phyloP scores from a whole-genome alignment of 2,113 vertebrate genomes.

The Tragelaphus imberbis region DNA sequence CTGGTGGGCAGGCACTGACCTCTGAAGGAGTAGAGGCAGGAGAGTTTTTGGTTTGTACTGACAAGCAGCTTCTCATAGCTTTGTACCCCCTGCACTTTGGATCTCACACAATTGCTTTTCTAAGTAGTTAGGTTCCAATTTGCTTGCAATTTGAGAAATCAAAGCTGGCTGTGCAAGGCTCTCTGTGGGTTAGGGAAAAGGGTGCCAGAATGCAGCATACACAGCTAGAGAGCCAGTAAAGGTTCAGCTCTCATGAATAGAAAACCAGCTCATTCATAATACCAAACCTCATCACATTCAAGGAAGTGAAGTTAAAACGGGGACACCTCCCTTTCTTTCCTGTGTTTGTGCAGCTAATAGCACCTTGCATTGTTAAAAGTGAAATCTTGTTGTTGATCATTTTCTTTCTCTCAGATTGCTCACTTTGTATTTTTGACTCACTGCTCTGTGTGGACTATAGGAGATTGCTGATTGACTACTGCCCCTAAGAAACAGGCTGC shows the following conservation, averaged over 20 bases:
- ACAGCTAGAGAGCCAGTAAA: background rate
- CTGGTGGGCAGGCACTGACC: background rate
- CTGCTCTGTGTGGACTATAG: background rate
- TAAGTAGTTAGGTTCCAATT: background rate
- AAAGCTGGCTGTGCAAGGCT: background rate
- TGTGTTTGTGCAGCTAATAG: conserved; percentile 47
- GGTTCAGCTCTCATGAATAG: background rate
- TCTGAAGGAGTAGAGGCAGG: background rate
- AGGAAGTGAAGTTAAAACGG: conserved; percentile 30
- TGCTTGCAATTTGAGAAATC: background rate
- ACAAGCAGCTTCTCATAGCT: background rate
- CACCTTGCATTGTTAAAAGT: conserved; percentile 46
- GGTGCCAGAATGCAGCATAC: background rate
- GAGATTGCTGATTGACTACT: background rate
- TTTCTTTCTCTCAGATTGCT: conserved; percentile 38
- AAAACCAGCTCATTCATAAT: conserved; percentile 42
- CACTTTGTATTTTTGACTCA: conserved; percentile 2
- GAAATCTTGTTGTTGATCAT: conserved; percentile 6
- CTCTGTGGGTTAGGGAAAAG: background rate
- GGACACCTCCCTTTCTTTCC: conserved; percentile 56
- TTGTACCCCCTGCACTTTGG: background rate
- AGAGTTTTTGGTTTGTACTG: background rate
- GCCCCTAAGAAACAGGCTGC: background rate
- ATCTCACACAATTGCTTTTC: conserved; percentile 2
- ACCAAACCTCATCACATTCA: conserved; percentile 3